These are phyloP conservation scores for Pseudomyrmex dendroicus DNA, from an alignment of 1,140 invertebrate species.

Conservation along the genomic window DNA sequence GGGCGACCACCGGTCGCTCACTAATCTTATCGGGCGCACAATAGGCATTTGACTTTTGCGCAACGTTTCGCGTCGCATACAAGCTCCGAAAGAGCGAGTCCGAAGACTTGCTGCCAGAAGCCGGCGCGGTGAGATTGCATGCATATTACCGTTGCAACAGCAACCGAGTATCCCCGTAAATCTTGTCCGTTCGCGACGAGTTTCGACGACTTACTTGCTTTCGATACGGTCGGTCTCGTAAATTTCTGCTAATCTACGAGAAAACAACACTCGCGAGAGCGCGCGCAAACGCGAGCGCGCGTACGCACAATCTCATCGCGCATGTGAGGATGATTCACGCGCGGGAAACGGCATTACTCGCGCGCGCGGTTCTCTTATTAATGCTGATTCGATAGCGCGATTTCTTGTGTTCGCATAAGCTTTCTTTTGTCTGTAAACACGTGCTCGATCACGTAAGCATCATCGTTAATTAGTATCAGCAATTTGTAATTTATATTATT, in stretches of 20 bases:
- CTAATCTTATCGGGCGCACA: conserved; percentile 47
- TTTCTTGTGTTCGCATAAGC: conserved; percentile 6
- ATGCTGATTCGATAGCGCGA: conserved; percentile 45
- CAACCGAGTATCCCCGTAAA: conserved; percentile 45
- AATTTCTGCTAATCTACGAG: conserved; percentile 51
- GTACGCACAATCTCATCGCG: neutral
- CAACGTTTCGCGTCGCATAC: conserved; percentile 22
- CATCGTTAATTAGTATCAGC: conserved; percentile 52
- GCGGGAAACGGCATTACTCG: neutral
- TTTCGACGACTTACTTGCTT: conserved; percentile 67
- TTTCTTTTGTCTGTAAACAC: neutral
- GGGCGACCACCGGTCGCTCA: neutral
- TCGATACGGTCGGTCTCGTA: conserved; percentile 59
- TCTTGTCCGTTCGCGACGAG: conserved; percentile 42
- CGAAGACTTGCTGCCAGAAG: neutral
- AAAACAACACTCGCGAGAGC: neutral
- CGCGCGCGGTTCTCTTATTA: conserved; percentile 30
- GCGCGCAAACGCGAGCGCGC: too few species aligned
- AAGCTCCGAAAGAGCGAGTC: conserved; percentile 44
- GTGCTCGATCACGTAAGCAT: conserved; percentile 10
- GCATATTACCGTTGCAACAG: conserved; percentile 53
- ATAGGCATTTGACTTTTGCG: conserved; percentile 44
- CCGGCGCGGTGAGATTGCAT: conserved; percentile 10
- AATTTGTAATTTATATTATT: conserved; percentile 64
- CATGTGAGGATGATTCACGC: conserved; percentile 8